A percentile compares a stretch with the other conserved stretches of the same genome.
Conservation (phyloP, 1,140 invertebrate species). For the Trichonephila clavata region DNA sequence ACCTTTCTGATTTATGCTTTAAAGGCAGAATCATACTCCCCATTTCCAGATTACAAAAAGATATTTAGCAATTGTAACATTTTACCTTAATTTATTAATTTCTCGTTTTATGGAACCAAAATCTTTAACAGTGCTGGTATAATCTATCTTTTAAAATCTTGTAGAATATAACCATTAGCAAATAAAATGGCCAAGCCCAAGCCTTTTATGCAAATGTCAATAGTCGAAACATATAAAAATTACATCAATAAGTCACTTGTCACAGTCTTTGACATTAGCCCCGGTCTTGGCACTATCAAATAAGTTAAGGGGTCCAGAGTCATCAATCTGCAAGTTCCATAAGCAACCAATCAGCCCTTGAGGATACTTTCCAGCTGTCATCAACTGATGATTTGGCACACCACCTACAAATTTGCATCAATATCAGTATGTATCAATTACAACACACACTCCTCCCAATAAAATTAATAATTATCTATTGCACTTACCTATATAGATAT, state of each 20-base stretch:
- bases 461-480: background rate
- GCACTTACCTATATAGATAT: slow-evolving; percentile 91
- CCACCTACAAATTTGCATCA: slow-evolving; percentile 85
- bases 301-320: slow-evolving; percentile 79
- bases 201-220: too few relatives aligned
- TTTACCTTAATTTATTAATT: too few relatives aligned
- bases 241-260: slow-evolving; percentile 62
- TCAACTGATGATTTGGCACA: slow-evolving; percentile 87
- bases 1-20: too few relatives aligned
- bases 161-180: too few relatives aligned
- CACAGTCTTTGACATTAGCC: slow-evolving; percentile 77
- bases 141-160: too few relatives aligned
- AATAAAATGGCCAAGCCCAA: too few relatives aligned
- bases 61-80: too few relatives aligned
- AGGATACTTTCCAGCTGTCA: slow-evolving; percentile 87
- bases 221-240: too few relatives aligned
- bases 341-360: slow-evolving; percentile 93
- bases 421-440: background rate
- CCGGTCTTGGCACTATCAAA: slow-evolving; percentile 78
- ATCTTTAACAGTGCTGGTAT: too few relatives aligned
- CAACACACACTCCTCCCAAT: background rate
- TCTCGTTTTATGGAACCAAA: too few relatives aligned
- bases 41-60: too few relatives aligned
- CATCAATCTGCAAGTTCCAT: slow-evolving; percentile 88
- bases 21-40: too few relatives aligned